Conservation (phyloP, 2,113 vertebrate genomes). For the Ceuthmochares aereus region DNA sequence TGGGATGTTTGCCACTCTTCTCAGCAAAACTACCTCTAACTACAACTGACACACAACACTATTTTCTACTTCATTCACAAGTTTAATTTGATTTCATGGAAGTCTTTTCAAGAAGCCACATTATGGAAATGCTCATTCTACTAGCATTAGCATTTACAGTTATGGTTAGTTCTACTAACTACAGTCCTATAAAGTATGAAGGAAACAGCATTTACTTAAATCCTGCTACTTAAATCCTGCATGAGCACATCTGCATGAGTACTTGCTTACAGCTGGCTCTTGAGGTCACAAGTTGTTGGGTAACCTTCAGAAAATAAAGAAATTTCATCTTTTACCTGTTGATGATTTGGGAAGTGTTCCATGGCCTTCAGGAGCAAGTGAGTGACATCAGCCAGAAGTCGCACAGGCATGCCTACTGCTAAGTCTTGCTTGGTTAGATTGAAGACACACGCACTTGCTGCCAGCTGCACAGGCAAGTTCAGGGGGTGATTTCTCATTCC, state of each 20-base stretch:
- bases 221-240: neutral
- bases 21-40: neutral
- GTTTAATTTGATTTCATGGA: neutral
- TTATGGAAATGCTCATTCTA: neutral
- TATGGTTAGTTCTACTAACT: neutral
- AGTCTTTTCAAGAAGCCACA: neutral
- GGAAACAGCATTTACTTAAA: neutral
- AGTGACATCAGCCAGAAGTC: constrained; percentile 90
- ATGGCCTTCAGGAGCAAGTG: constrained; percentile 96
- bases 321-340: constrained; percentile 77
- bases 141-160: no score
- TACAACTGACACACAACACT: neutral
- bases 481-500: constrained; percentile 98
- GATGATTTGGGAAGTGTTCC: constrained; percentile 98
- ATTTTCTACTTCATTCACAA: neutral
- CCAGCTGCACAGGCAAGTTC: constrained; percentile 95
- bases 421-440: constrained; percentile 98
- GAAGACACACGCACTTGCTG: constrained; percentile 97
- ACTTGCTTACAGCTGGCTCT: neutral
- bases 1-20: neutral
- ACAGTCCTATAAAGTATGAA: neutral
- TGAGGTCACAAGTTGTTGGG: neutral
- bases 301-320: neutral
- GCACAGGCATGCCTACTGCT: constrained; percentile 93
- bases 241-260: neutral